Evolutionary conservation across 2,888 invertebrate species (phyloP), one percentile per base, ranked within the genome.

Genomic region (Zygothrica quintamaculata): DNA sequence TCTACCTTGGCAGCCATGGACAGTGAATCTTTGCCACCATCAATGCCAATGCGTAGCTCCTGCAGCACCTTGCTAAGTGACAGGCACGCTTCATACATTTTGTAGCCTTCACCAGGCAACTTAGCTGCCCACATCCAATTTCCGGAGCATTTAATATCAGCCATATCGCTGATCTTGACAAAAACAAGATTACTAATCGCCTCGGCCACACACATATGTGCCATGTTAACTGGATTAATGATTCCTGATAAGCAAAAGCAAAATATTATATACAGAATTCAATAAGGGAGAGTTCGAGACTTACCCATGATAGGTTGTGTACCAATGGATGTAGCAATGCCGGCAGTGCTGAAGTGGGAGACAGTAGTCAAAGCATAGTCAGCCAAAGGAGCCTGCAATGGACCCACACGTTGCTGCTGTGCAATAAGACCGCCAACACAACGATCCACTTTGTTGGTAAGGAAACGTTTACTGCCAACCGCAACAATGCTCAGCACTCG

Each of bases 111-210:
- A 0, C 96, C 97, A 0, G 96, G 95, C 12, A 98, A 92, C 92
- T 99, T 99, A 8, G 99, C 99, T 0, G 98, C 95, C 99, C 99
- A 99, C 99, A 99, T 99, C 99, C 99, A 99, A 91, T 99, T 99
- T n/a, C 97, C 99, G 34, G 98, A 98, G 90, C 99, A 99, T 92
- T 99, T 99, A 1, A 99, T 95, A 91, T 99, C 99, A 91, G 95
- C 92, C 15, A 95, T 79, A 53, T 92, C 92, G 0, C 93, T 92
- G 44, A 95, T 93, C 22, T 93, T 93, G 1, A 94, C 94, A 88
- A 95, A 95, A 0, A 95, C 98, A 71, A 99, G 92, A 91, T 99
- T 99, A 43, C 97, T 96, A 13, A 99, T 90, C 0, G 99, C 96
- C 91, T 99, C 99, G 0, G 96, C 97, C 0, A 99, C 96, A 0